Evolutionary conservation across 2,888 invertebrate species (phyloP).

Genomic region (Drosophila borealis): DNA sequence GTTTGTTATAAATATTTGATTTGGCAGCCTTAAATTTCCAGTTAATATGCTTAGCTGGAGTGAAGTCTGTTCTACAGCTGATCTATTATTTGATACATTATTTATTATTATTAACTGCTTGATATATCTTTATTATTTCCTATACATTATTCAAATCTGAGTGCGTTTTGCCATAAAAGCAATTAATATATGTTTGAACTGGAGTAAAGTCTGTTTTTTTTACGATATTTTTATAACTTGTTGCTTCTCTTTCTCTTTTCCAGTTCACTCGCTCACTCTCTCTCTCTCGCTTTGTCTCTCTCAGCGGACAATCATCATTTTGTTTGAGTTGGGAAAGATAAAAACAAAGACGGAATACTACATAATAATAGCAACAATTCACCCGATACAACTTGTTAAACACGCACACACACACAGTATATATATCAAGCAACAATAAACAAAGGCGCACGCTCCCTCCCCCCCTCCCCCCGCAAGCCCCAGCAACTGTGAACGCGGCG

Average conservation of each 20-base stretch:
- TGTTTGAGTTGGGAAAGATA: conserved; percentile 45
- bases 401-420: neutral
- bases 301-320: conserved; percentile 49
- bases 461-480: conserved; percentile 7
- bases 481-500: conserved; percentile 33
- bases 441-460: conserved; percentile 47
- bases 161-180: too few species aligned
- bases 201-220: neutral
- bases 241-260: conserved; percentile 35
- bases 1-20: too few species aligned
- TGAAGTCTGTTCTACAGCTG: too few species aligned
- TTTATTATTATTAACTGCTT: too few species aligned
- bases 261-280: conserved; percentile 23
- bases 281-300: conserved; percentile 17
- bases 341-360: conserved; percentile 60
- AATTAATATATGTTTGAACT: neutral
- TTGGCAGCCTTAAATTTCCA: too few species aligned
- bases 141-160: too few species aligned
- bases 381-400: conserved; percentile 14
- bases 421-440: conserved; percentile 62
- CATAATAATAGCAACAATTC: conserved; percentile 44
- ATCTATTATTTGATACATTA: too few species aligned
- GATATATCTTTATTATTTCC: too few species aligned
- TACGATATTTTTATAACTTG: conserved; percentile 33
- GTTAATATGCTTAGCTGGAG: too few species aligned